phyloP scores from a whole-genome alignment of 2,797 vertebrate species.

The Chrysocyon brachyurus region DNA sequence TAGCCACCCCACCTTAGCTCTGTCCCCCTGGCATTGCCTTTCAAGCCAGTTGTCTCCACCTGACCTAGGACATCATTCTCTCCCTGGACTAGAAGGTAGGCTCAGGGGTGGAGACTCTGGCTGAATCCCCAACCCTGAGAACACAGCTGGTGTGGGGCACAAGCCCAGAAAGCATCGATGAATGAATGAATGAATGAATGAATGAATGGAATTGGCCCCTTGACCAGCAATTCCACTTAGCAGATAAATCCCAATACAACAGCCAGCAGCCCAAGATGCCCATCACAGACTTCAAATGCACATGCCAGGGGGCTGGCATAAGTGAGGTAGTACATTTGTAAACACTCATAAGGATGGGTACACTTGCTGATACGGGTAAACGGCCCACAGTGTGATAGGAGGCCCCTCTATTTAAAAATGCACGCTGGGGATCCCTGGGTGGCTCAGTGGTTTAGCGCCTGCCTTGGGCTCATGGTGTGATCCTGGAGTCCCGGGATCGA shows the following conservation, averaged over 20 bases:
- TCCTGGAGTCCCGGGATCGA: no score
- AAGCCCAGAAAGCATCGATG: background rate
- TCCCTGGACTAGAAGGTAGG: background rate
- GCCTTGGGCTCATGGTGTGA: no score
- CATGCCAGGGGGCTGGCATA: rapidly evolving
- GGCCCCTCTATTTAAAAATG: background rate
- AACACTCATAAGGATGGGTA: background rate
- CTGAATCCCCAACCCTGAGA: background rate
- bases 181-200: background rate
- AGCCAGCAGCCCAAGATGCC: no score
- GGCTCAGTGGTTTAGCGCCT: no score
- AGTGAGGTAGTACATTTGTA: background rate
- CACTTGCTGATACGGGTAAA: background rate
- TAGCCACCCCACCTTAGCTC: background rate
- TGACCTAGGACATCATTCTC: background rate
- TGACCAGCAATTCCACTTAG: background rate
- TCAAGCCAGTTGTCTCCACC: background rate
- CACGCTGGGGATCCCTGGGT: background rate
- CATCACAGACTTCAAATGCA: background rate
- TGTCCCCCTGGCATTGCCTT: no score
- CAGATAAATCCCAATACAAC: background rate
- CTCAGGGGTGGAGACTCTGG: background rate
- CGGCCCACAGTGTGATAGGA: background rate
- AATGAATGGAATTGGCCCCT: background rate
- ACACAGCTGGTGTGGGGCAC: rapidly evolving